Conservation (phyloP, 1,140 invertebrate species). For the Dinoponera quadriceps region DNA sequence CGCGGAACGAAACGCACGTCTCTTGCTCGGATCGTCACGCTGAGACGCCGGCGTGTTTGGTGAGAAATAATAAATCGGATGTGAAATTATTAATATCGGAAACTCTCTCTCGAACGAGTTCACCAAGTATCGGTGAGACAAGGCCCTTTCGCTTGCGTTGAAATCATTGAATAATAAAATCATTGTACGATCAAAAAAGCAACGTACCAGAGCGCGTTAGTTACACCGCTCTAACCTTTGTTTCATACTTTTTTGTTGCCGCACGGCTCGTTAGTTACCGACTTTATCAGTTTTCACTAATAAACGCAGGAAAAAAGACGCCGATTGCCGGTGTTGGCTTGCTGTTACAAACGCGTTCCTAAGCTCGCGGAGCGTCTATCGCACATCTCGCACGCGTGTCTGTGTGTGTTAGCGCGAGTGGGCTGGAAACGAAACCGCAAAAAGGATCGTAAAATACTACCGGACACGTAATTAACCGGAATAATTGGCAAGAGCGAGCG, state of each 20-base stretch:
- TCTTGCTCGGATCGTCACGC: not conserved
- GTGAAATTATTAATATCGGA: slow-evolving; percentile 1
- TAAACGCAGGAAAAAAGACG: not conserved
- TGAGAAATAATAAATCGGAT: not conserved
- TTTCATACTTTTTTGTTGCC: not conserved
- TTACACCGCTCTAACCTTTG: not conserved
- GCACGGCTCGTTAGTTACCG: not conserved
- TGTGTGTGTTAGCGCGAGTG: not conserved
- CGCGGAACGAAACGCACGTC: not conserved
- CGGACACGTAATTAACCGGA: slow-evolving; percentile 24
- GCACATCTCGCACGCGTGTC: not conserved
- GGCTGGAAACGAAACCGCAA: not conserved
- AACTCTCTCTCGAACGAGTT: not conserved
- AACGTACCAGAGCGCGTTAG: not conserved
- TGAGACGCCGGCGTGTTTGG: no score
- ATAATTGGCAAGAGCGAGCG: slow-evolving; percentile 26
- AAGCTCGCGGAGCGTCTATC: slow-evolving; percentile 11
- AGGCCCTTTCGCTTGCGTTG: not conserved
- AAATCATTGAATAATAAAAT: slow-evolving; percentile 6
- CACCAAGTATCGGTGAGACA: not conserved
- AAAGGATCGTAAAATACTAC: not conserved
- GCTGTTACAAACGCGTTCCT: not conserved
- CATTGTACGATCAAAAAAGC: no score
- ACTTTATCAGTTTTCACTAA: not conserved
- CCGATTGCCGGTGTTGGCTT: not conserved